Conservation (phyloP, 2,888 invertebrate species). For the Chironomus tentans region DNA sequence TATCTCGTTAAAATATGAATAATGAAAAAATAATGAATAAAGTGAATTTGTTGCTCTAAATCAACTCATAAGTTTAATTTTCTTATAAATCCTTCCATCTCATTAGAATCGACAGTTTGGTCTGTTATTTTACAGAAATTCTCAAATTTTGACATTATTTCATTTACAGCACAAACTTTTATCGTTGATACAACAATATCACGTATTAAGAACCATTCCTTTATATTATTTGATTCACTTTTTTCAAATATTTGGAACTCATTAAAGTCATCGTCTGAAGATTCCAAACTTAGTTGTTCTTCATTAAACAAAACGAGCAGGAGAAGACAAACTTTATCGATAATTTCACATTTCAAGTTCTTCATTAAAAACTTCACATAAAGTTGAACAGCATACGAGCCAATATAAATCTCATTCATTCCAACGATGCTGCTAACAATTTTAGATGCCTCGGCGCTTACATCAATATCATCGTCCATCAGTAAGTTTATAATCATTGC, state of each 20-base stretch:
- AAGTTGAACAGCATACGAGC: background rate
- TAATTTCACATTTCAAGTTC: background rate
- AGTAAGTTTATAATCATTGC: background rate
- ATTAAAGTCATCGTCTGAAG: conserved; percentile 31
- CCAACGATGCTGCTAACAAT: background rate
- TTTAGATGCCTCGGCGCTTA: background rate
- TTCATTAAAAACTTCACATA: background rate
- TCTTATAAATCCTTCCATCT: no score
- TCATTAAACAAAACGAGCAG: conserved; percentile 34
- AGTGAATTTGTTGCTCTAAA: background rate
- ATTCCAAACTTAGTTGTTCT: conserved; percentile 30
- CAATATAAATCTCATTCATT: background rate
- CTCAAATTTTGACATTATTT: no score
- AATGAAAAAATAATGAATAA: background rate
- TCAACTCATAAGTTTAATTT: background rate
- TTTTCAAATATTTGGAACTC: conserved; percentile 36
- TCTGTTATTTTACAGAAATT: no score
- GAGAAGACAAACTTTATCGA: no score
- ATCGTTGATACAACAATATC: no score
- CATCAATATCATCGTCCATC: conserved; percentile 15
- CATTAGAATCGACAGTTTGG: no score
- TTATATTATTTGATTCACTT: conserved; percentile 37
- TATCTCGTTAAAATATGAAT: conserved; percentile 1
- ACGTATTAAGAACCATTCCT: conserved; percentile 33
- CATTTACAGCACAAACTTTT: no score